These are phyloP conservation scores for Acanthosepion lycidas DNA, from an alignment of 2,888 invertebrate genomes.

Conservation along the genomic window DNA sequence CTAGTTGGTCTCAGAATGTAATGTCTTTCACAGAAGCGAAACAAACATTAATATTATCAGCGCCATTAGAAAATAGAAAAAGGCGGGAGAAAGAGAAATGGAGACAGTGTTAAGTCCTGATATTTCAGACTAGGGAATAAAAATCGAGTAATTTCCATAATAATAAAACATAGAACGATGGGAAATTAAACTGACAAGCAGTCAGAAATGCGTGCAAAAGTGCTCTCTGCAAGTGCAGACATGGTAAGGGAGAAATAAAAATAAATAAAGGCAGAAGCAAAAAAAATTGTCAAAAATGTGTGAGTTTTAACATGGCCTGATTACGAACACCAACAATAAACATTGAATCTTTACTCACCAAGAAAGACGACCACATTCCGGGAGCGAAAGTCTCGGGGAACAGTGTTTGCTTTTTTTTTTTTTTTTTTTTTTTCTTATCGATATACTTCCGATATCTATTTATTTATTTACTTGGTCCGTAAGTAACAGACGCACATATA, in stretches of 20 bases:
- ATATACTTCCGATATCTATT: neutral
- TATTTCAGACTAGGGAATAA: neutral
- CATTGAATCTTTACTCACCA: neutral
- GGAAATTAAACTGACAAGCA: neutral
- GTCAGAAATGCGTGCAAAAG: neutral
- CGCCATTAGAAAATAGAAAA: neutral
- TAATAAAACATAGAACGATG: neutral
- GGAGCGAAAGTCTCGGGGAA: neutral
- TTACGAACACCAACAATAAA: neutral
- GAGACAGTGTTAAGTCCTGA: neutral
- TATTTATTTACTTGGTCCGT: neutral
- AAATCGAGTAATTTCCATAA: neutral
- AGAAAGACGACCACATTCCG: conserved; percentile 14
- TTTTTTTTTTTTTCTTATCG: neutral
- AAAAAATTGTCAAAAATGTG: neutral
- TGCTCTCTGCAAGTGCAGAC: neutral
- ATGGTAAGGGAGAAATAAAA: neutral
- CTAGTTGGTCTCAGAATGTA: neutral
- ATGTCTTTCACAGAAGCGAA: neutral
- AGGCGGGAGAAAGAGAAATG: neutral
- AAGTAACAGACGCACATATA: neutral
- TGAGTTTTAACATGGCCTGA: neutral
- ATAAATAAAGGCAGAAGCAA: neutral
- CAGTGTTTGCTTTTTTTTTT: neutral
- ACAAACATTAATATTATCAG: neutral